These are phyloP conservation scores for Chaetodon auriga DNA, from an alignment of 2,113 vertebrate species.

Conservation along the genomic window DNA sequence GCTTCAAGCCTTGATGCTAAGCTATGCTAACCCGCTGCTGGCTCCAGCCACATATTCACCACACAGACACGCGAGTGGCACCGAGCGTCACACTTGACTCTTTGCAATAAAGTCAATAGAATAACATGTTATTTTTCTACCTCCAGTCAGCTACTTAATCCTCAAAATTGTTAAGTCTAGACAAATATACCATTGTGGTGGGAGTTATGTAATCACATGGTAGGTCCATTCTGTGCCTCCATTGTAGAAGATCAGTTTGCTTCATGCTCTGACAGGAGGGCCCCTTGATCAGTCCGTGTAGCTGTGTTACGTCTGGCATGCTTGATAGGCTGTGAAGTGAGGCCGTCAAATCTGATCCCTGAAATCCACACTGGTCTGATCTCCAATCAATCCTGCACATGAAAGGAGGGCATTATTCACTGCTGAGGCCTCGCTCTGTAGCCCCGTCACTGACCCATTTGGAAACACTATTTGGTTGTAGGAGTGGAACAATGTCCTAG, in stretches of 20 bases:
- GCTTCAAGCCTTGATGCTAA: no score
- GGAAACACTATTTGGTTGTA: slow-evolving; percentile 37
- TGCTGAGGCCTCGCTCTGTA: slow-evolving; percentile 46
- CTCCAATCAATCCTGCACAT: slow-evolving; percentile 64
- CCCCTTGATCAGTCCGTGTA: slow-evolving; percentile 47
- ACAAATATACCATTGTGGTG: neutral
- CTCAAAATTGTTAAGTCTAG: neutral
- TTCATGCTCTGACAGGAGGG: slow-evolving; percentile 45
- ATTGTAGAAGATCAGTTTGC: slow-evolving; percentile 34
- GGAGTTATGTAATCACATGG: slow-evolving; percentile 37
- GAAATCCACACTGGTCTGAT: slow-evolving; percentile 73
- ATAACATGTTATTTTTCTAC: neutral
- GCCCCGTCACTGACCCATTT: slow-evolving; percentile 43
- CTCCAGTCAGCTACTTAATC: neutral
- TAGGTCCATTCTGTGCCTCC: slow-evolving; percentile 2
- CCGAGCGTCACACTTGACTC: neutral
- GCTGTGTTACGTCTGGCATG: slow-evolving; percentile 59
- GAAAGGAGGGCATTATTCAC: slow-evolving; percentile 70
- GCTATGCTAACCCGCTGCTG: no score
- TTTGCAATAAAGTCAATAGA: neutral
- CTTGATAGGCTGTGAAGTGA: slow-evolving; percentile 61
- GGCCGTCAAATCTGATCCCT: slow-evolving; percentile 72
- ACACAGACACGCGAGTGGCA: no score
- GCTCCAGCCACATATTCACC: no score
- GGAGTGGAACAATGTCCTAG: slow-evolving; percentile 11